Evolutionary conservation across 2,797 vertebrate species (phyloP), one percentile per base, ranked within the genome.

Genomic region (Cyclura pinguis): DNA sequence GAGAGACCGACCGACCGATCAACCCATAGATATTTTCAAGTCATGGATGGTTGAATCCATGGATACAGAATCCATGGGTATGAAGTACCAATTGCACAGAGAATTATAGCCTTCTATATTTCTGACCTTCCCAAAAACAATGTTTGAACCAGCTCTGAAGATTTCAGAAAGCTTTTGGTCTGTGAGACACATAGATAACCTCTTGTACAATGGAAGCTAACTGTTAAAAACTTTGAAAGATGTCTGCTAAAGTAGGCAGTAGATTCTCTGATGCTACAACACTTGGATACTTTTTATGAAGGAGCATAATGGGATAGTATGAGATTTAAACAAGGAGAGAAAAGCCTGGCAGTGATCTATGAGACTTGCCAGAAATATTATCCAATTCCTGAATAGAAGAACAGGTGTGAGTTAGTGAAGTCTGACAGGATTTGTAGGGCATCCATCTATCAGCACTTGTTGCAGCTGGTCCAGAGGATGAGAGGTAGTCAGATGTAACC

Each of bases 351-450:
- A 87, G 57, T 87, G 69, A 87, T 87, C 27, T 87, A 90, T 57
- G 27, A 47, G 59, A 84, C 18, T 64, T 87, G 24, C 73, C 12
- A 86, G 74, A 83, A 67, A 91, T 67, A 91, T 91, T 84, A 83
- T 64, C 80, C 59, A 67, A 27, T 77, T 77, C 59, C 72, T 57
- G 27, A 84, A n/a, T 16, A 84, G 78, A 84, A 62, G 50, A 90
- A 84, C 80, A 91, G 85, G 90, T 91, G 90, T 83, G 80, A 84
- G 80, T 84, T 69, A 87, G 85, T 87, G 90, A 87, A 91, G 72
- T 87, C 74, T 91, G 85, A 84, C 72, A 87, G 73, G 59, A 78
- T 78, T 77, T 72, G 59, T 59, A 57, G 35, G 81, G 85, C 55
- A 35, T 84, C 62, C 85, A 91, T 91, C 85, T 74, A 87, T 84